A percentile compares a stretch with the other conserved stretches of the same genome.
Conservation (phyloP, 2,113 vertebrate genomes). For the Melanerpes aurifrons region DNA sequence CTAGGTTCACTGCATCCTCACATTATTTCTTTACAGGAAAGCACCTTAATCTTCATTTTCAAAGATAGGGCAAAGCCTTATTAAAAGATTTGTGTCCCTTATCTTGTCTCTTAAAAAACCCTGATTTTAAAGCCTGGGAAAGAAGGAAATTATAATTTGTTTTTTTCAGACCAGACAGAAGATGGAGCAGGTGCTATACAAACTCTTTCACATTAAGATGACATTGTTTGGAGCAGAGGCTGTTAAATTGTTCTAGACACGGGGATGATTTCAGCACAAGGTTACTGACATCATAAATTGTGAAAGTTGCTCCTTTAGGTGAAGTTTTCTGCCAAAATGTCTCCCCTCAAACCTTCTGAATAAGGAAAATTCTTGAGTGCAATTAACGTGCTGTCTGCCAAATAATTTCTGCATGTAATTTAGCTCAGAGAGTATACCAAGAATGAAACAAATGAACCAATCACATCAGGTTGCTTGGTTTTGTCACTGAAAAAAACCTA, state of each 20-base stretch:
- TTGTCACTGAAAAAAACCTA: not conserved
- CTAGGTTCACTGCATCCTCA: not conserved
- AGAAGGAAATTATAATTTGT: not conserved
- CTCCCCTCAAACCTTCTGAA: not conserved
- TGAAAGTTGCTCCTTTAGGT: not conserved
- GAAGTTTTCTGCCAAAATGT: not conserved
- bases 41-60: not conserved
- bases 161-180: not conserved
- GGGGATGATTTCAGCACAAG: not conserved
- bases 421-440: not conserved
- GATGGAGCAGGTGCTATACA: not conserved
- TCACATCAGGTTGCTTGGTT: not conserved
- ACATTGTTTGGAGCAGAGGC: not conserved
- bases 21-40: not conserved
- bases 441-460: not conserved
- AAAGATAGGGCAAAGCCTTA: not conserved
- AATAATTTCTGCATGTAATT: not conserved
- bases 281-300: not conserved
- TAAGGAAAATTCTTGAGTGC: not conserved
- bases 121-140: not conserved
- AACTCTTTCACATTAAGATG: not conserved
- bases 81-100: not conserved
- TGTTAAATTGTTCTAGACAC: not conserved
- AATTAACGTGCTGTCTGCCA: not conserved
- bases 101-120: not conserved